A percentile compares a stretch with the other conserved stretches of the same genome.
Evolutionary conservation across 1,140 invertebrate genomes (phyloP).

Genomic region (Asobara japonica): DNA sequence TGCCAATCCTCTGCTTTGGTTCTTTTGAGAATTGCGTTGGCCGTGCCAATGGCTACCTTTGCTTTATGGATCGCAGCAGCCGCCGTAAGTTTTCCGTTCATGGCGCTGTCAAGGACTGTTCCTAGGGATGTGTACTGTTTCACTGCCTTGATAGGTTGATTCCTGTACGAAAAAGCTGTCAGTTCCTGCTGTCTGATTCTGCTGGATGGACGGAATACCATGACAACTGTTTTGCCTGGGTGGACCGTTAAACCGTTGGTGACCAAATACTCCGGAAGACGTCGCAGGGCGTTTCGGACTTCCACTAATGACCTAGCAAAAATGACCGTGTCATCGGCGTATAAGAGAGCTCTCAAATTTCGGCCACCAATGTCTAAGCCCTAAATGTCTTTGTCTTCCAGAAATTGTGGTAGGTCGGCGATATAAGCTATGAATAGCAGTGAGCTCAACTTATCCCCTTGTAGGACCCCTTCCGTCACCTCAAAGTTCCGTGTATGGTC

Average conservation of each 20-base stretch:
- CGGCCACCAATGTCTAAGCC: slow-evolving; percentile 26
- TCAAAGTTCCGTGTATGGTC: slow-evolving; percentile 18
- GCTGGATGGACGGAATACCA: slow-evolving; percentile 36
- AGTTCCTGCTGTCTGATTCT: not conserved
- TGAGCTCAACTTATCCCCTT: too few species aligned
- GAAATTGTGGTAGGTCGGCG: too few species aligned
- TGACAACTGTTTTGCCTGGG: slow-evolving; percentile 39
- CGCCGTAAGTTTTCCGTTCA: not conserved
- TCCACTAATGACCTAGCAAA: slow-evolving; percentile 22
- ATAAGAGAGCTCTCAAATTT: slow-evolving; percentile 35
- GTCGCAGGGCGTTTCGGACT: slow-evolving; percentile 23
- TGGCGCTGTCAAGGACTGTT: not conserved
- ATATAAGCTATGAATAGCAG: too few species aligned
- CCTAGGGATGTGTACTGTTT: not conserved
- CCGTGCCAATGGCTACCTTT: not conserved
- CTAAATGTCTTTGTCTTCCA: not conserved
- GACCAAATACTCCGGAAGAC: slow-evolving; percentile 36
- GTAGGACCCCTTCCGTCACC: too few species aligned
- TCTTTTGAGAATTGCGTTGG: not conserved
- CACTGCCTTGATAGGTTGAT: not conserved
- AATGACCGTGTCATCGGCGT: slow-evolving; percentile 40
- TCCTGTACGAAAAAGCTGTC: not conserved
- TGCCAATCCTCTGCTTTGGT: slow-evolving; percentile 13
- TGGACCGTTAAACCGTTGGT: slow-evolving; percentile 33
- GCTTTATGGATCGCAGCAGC: not conserved